Evolutionary conservation across 2,888 invertebrate genomes (phyloP), one percentile per base, ranked within the genome.

Genomic region (Philereme transversata): DNA sequence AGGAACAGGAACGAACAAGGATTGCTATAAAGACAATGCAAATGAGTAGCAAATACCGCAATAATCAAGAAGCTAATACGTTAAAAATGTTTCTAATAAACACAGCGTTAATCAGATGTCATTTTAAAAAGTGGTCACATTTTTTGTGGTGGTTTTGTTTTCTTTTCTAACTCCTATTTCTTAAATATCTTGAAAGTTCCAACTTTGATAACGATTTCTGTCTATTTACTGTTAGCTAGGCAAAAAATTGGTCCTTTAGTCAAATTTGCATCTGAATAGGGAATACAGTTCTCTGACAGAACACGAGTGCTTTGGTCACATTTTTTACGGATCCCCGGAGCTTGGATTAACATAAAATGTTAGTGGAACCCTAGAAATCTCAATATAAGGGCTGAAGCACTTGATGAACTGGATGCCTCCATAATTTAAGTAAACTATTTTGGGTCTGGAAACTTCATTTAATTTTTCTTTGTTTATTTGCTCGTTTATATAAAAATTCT

Each of bases 301-400:
- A 67, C 75, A 76, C 71, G 74, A 76, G 79, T 73, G 76, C 71
- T 73, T 68, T 68, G 78, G 77, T 78, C 73, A 77, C 75, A 74
- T 81, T 84, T 84, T 79, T 82, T 82, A 78, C 74, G 75, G 72
- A 71, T 69, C 69, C 64, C 73, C 70, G 72, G 72, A 76, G 72
- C 75, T 77, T 74, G 71, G 80, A 84, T 86, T 86, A 84, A 78
- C 86, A 86, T 86, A 85, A 86, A 84, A 83, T 81, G 83, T 81
- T 82, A 81, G 78, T 74, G 76, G 72, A 73, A 78, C 71, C 73
- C 76, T 74, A 74, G 73, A 72, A 78, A 73, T 73, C 75, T 75
- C 75, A 77, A 80, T 79, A 78, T 76, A 73, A 70, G 70, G 70
- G 67, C 71, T 68, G 61, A 74, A 79, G 75, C 76, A 72, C 78